Percentiles rank a stretch among this genome's conserved stretches.
These are phyloP conservation scores for Amphimallon solstitiale DNA, from an alignment of 2,888 invertebrate species.

Conservation along the genomic window DNA sequence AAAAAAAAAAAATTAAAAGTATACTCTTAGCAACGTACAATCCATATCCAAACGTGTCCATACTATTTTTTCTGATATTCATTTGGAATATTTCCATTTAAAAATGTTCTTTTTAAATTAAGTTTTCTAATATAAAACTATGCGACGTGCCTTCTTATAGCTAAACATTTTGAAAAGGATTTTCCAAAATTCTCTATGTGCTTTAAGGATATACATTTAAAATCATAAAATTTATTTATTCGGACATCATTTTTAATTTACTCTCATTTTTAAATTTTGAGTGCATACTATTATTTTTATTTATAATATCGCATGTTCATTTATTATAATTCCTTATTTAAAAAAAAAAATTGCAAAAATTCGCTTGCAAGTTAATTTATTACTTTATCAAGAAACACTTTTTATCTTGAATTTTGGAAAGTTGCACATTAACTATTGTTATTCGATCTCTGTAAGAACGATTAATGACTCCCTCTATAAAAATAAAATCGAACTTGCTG, in stretches of 20 bases:
- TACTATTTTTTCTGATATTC: not conserved
- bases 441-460: not conserved
- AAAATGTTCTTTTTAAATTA: not conserved
- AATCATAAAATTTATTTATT: no score
- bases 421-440: not conserved
- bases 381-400: not conserved
- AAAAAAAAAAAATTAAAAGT: no score
- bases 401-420: slow-evolving; percentile 18
- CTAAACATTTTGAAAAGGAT: slow-evolving; percentile 12
- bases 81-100: not conserved
- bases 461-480: not conserved
- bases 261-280: no score
- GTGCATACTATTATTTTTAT: no score
- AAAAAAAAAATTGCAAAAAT: no score
- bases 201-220: no score
- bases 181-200: slow-evolving; percentile 9
- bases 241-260: no score
- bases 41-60: no score
- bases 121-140: not conserved
- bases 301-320: no score
- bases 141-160: slow-evolving; percentile 20
- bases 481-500: not conserved
- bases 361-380: not conserved
- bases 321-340: no score
- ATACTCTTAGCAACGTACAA: no score